Evolutionary conservation across 2,113 vertebrate genomes (phyloP).

Genomic region (Boleophthalmus pectinirostris): DNA sequence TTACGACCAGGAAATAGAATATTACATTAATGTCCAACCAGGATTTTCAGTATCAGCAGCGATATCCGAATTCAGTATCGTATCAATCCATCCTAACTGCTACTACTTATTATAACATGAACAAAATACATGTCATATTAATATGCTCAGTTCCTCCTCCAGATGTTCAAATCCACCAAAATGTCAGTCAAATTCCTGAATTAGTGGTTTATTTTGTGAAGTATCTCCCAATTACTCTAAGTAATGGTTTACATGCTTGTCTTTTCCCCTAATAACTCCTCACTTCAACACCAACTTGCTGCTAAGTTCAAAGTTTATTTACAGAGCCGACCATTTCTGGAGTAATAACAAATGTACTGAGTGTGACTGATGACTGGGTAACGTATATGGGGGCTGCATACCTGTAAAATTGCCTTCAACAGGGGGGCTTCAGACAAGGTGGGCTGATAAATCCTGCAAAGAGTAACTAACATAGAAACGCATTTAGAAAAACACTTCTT

Average conservation of each 20-base stretch:
- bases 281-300: constrained; percentile 11
- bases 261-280: constrained; percentile 6
- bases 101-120: too few relatives aligned
- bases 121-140: too few relatives aligned
- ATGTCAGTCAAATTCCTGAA: constrained; percentile 15
- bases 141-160: neutral
- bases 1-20: too few relatives aligned
- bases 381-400: constrained; percentile 51
- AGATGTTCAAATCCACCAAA: constrained; percentile 10
- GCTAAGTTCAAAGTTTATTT: constrained; percentile 50
- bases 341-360: constrained; percentile 49
- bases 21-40: too few relatives aligned
- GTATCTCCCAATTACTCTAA: neutral
- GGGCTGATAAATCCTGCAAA: constrained; percentile 42
- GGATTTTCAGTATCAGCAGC: too few relatives aligned
- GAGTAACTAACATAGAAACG: constrained; percentile 23
- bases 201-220: constrained; percentile 9
- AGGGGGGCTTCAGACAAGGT: constrained; percentile 38
- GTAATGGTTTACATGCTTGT: constrained; percentile 9
- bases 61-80: too few relatives aligned
- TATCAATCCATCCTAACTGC: too few relatives aligned
- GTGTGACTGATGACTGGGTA: constrained; percentile 54
- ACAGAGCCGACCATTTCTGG: constrained; percentile 42
- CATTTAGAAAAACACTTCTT: constrained; percentile 44
- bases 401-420: constrained; percentile 55